phyloP scores from a whole-genome alignment of 1,140 invertebrate species.

The Hycleus phaleratus region DNA sequence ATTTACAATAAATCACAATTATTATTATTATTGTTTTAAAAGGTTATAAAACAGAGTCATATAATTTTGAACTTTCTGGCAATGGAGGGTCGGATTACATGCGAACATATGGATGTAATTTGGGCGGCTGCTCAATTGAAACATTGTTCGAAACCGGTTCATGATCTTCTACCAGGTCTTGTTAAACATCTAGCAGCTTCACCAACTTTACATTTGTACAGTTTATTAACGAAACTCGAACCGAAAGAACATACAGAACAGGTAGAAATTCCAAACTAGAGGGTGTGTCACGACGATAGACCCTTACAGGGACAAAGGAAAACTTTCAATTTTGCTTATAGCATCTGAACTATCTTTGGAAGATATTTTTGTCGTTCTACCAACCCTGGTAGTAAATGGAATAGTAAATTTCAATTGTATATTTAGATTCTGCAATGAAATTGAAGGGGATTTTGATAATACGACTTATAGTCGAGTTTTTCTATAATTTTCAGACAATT shows the following conservation, averaged over 20 bases:
- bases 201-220: conserved; percentile 81
- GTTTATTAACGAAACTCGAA: conserved; percentile 73
- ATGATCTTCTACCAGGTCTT: conserved; percentile 80
- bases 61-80: conserved; percentile 88
- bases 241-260: conserved; percentile 89
- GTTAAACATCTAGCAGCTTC: conserved; percentile 83
- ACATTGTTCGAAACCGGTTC: conserved; percentile 87
- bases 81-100: conserved; percentile 81
- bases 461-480: no score
- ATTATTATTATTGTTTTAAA: no score
- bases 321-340: no score
- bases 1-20: conserved; percentile 13
- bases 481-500: no score
- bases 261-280: conserved; percentile 35
- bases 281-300: no score
- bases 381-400: no score
- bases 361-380: no score
- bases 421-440: no score
- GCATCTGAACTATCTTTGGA: no score
- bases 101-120: conserved; percentile 86
- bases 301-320: no score
- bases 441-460: no score
- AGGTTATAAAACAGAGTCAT: conserved; percentile 91
- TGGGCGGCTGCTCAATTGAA: conserved; percentile 91
- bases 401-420: no score